Evolutionary conservation across 2,113 vertebrate species (phyloP).

Genomic region (Brienomyrus longianalis): DNA sequence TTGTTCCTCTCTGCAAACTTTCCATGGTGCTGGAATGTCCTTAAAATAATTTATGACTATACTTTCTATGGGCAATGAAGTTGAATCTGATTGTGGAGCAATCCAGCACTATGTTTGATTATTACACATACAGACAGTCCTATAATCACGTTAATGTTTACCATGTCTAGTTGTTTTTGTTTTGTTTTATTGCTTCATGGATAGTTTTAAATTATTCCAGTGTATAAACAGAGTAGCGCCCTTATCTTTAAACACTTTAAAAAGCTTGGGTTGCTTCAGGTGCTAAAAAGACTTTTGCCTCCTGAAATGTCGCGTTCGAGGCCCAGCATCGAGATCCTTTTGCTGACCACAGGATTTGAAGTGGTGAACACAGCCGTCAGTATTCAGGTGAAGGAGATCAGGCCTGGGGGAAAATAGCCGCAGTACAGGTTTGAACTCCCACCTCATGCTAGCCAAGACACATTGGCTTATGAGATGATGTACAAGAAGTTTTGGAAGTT

Average conservation of each 20-base stretch:
- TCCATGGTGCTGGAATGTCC: constrained; percentile 64
- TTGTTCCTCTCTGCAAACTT: constrained; percentile 77
- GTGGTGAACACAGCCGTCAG: neutral
- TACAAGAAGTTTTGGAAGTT: neutral
- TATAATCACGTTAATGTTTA: neutral
- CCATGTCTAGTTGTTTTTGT: neutral
- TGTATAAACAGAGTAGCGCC: neutral
- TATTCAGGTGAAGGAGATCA: neutral
- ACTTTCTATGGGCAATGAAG: constrained; percentile 89
- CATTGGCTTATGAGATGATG: neutral
- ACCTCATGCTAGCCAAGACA: neutral
- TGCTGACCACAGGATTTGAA: neutral
- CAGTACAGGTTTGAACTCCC: neutral
- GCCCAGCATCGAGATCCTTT: neutral
- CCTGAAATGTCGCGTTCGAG: neutral
- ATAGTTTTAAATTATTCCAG: neutral
- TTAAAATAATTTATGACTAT: constrained; percentile 84
- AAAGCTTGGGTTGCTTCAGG: neutral
- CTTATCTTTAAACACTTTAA: neutral
- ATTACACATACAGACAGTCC: neutral
- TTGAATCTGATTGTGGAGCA: constrained; percentile 75
- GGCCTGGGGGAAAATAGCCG: neutral
- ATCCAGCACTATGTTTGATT: constrained; percentile 25
- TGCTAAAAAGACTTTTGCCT: neutral
- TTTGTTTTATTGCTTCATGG: neutral